Conservation (phyloP, 2,113 vertebrate species). For the Callipepla californica region DNA sequence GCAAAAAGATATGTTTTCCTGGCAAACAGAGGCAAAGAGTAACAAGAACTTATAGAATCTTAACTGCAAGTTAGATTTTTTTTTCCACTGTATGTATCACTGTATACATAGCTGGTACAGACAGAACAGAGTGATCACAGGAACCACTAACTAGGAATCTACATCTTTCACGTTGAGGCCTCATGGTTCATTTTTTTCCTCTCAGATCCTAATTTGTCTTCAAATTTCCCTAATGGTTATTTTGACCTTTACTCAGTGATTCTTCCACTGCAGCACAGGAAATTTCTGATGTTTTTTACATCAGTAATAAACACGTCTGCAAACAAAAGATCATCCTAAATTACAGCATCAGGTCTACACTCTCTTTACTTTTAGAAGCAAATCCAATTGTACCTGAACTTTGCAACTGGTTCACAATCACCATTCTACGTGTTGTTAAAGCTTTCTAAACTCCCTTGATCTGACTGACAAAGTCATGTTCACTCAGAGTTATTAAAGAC, state of each 20-base stretch:
- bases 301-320: background rate
- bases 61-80: conserved; percentile 57
- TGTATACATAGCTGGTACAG: conserved; percentile 58
- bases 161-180: background rate
- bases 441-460: background rate
- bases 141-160: conserved; percentile 11
- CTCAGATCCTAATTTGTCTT: background rate
- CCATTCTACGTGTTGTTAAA: background rate
- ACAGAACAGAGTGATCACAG: conserved; percentile 46
- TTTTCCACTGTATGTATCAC: background rate
- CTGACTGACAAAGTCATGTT: background rate
- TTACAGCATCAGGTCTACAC: background rate
- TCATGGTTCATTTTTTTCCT: background rate
- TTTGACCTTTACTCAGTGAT: conserved; percentile 32
- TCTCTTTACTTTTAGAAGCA: background rate
- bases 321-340: background rate
- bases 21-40: conserved; percentile 45
- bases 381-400: background rate
- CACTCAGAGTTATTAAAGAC: background rate
- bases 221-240: background rate
- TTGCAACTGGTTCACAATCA: background rate
- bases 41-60: conserved; percentile 58
- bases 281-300: background rate
- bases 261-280: background rate
- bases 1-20: background rate